Evolutionary conservation across 1,140 invertebrate species (phyloP).

Genomic region (Pygmarrhopalites habei): DNA sequence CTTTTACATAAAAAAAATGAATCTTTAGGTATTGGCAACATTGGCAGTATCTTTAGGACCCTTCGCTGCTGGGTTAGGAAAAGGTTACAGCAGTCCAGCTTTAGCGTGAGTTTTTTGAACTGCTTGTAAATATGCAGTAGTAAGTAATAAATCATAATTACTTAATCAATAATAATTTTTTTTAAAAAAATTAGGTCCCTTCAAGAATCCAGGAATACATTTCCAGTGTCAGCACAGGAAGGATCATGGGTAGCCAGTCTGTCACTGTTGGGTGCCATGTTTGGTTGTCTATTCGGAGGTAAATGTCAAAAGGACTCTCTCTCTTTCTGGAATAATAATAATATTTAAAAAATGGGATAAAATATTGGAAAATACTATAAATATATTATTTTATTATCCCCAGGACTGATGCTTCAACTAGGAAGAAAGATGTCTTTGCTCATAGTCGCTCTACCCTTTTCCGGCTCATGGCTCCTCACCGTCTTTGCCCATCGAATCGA

Average conservation of each 20-base stretch:
- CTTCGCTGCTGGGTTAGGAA: conserved; percentile 65
- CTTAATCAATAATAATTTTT: no score
- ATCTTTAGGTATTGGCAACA: conserved; percentile 62
- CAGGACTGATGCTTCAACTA: conserved; percentile 61
- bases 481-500: conserved; percentile 64
- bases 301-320: no score
- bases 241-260: conserved; percentile 74
- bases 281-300: conserved; percentile 48
- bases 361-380: no score
- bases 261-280: conserved; percentile 67
- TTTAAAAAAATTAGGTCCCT: no score
- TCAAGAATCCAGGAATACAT: conserved; percentile 48
- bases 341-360: no score
- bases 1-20: no score
- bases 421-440: conserved; percentile 62
- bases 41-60: conserved; percentile 71
- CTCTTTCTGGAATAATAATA: no score
- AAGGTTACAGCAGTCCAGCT: conserved; percentile 72
- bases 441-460: conserved; percentile 61
- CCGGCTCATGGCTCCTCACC: conserved; percentile 66
- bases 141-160: no score
- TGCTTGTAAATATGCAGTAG: no score
- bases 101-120: no score
- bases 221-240: conserved; percentile 45
- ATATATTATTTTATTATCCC: no score